Evolutionary conservation across 2,113 vertebrate genomes (phyloP).

Genomic region (Caranx ignobilis): DNA sequence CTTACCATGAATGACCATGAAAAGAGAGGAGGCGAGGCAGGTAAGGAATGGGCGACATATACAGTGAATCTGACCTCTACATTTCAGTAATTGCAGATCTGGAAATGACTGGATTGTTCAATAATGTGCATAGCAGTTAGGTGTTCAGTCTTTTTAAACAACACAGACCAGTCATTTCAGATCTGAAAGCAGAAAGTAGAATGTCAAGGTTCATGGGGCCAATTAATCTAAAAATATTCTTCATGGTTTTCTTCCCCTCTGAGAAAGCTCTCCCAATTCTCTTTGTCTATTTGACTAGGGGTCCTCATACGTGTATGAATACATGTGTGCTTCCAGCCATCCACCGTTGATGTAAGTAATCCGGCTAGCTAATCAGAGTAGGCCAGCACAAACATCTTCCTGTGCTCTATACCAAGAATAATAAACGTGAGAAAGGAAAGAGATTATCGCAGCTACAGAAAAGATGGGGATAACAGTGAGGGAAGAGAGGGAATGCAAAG

Average conservation of each 20-base stretch:
- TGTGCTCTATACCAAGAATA: slow-evolving; percentile 59
- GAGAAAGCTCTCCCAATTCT: slow-evolving; percentile 47
- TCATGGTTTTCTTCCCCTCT: slow-evolving; percentile 47
- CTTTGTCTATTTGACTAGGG: slow-evolving; percentile 17
- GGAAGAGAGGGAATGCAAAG: slow-evolving; percentile 11
- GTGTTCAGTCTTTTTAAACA: not conserved
- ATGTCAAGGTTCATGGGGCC: slow-evolving; percentile 23
- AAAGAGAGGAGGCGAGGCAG: slow-evolving; percentile 79
- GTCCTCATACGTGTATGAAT: not conserved
- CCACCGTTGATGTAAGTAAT: slow-evolving; percentile 51
- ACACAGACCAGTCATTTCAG: slow-evolving; percentile 5
- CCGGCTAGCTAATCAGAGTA: slow-evolving; percentile 53
- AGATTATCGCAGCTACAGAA: slow-evolving; percentile 32
- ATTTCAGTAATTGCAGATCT: slow-evolving; percentile 47
- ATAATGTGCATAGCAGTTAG: not conserved
- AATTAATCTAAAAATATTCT: slow-evolving; percentile 22
- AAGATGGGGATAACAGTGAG: slow-evolving; percentile 22
- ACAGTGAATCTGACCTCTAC: slow-evolving; percentile 18
- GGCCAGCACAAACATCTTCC: slow-evolving; percentile 60
- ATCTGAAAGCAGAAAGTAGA: slow-evolving; percentile 50
- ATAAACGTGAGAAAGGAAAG: slow-evolving; percentile 48
- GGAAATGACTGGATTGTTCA: not conserved
- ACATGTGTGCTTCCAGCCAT: slow-evolving; percentile 25
- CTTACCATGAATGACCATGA: slow-evolving; percentile 74
- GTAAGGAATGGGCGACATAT: slow-evolving; percentile 44